Conservation (phyloP, 2,888 invertebrate genomes). For the Tetropium fuscum region DNA sequence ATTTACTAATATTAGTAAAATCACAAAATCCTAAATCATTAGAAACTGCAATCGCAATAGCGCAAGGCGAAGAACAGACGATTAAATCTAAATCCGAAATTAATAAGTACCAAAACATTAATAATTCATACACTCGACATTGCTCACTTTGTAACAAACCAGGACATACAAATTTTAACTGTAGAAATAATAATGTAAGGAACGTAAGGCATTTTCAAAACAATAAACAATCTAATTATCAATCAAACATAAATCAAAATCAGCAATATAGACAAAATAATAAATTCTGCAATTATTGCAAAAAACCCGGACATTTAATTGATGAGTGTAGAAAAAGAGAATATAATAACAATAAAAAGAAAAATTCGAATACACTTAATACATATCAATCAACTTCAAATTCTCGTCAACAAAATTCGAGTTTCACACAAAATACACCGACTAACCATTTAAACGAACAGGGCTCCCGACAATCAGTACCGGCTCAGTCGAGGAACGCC, state of each 20-base stretch:
- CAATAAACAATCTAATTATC: background rate
- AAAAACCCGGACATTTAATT: conserved; percentile 39
- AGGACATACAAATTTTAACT: conserved; percentile 28
- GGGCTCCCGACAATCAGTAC: conserved; percentile 12
- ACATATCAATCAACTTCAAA: too few species aligned
- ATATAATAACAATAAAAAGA: conserved; percentile 37
- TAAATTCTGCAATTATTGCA: conserved; percentile 36
- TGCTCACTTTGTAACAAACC: conserved; percentile 28
- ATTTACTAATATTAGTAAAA: conserved; percentile 13
- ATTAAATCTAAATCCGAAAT: conserved; percentile 32
- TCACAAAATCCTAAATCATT: conserved; percentile 23
- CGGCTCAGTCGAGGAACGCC: conserved; percentile 24
- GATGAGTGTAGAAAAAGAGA: conserved; percentile 38
- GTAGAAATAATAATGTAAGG: conserved; percentile 17
- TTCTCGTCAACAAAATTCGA: too few species aligned
- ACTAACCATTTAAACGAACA: conserved; percentile 22
- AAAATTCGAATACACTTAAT: too few species aligned
- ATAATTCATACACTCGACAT: conserved; percentile 18
- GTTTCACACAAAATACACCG: too few species aligned
- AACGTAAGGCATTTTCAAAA: conserved; percentile 1
- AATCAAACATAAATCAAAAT: background rate
- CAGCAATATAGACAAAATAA: background rate
- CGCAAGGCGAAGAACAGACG: conserved; percentile 33
- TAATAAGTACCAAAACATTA: conserved; percentile 30
- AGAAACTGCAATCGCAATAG: conserved; percentile 32